Evolutionary conservation across 2,797 vertebrate genomes (phyloP), one percentile per base, ranked within the genome.

Genomic region (Notolabrus celidotus): DNA sequence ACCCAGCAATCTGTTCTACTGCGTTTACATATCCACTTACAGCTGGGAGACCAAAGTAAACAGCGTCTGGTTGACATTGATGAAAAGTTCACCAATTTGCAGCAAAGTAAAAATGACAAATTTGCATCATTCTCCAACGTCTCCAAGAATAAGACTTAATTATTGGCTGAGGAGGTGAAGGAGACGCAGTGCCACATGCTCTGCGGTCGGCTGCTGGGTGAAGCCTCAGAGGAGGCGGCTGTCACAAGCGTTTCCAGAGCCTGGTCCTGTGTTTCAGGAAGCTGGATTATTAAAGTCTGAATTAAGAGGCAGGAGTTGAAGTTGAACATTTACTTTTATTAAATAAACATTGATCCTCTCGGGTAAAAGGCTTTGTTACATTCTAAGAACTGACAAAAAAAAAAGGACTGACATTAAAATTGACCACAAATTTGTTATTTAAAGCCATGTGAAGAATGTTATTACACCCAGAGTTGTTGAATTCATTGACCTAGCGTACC

Each of bases 201-300:
- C 54, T 73, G 86, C 73, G 80, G 86, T 74, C 6, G n/a, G 39
- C 57, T 59, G 39, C 57, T 59, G 67, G 61, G 51, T 67, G 54
- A 75, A 80, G 67, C 56, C 59, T 55, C 63, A 66, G 45, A 67
- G 47, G 64, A 80, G 67, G 58, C 53, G 55, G 57, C 65, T 19
- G 69, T 57, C 58, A 57, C 42, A 59, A 25, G 41, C 3, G 31
- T 11, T 50, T 69, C 72, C 43, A 12, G 14, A 60, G 43, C 4
- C 45, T 57, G 20, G 14, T 47, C 42, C 25, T 55, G 31, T 5
- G 49, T 54, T 38, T 65, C 38, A 54, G 29, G 41, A 63, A 36
- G 41, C 39, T 38, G 11, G 61, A 50, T 51, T 55, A 79, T 23
- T 22, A 86, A 67, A 64, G 34, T 31, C 10, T n/a, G 20, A 57